Conservation (phyloP, 92 coral and sea anemone genomes). For the Muricea muricata region DNA sequence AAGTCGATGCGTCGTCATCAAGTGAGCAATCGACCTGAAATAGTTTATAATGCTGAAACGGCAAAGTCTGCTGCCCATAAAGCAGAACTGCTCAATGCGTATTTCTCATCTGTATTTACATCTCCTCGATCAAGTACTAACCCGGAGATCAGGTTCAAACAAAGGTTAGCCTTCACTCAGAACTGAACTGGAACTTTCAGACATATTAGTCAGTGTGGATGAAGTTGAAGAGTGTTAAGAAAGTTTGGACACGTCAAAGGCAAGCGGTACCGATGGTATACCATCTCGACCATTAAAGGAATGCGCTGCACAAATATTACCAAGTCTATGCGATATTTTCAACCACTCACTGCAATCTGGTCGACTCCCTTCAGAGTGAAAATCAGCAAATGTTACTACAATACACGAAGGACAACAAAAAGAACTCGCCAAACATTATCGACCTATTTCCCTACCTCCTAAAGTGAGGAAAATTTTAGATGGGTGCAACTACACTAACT, state of each 20-base stretch:
- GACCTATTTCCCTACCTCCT: constrained; percentile 52
- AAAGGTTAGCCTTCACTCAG: too few species aligned
- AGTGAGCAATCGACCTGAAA: neutral
- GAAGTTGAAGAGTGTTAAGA: neutral
- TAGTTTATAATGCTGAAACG: constrained; percentile 1
- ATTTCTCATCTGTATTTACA: constrained; percentile 48
- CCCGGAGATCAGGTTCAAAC: neutral
- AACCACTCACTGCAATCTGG: constrained; percentile 25
- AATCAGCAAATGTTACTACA: constrained; percentile 24
- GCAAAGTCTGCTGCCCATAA: constrained; percentile 1
- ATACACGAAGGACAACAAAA: constrained; percentile 19
- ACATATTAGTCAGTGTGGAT: neutral
- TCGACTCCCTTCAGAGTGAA: constrained; percentile 39
- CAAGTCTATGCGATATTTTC: constrained; percentile 35
- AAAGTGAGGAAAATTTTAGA: constrained; percentile 33
- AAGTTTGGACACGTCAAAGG: neutral
- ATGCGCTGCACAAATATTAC: constrained; percentile 3
- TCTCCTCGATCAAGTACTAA: neutral
- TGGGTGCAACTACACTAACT: neutral
- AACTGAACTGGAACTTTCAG: neutral
- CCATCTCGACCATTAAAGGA: neutral
- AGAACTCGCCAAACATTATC: constrained; percentile 42
- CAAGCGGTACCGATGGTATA: neutral
- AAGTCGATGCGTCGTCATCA: constrained; percentile 4
- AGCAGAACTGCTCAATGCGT: constrained; percentile 39